Evolutionary conservation across 2,888 invertebrate species (phyloP).

Genomic region (Lithophane ornitopus): DNA sequence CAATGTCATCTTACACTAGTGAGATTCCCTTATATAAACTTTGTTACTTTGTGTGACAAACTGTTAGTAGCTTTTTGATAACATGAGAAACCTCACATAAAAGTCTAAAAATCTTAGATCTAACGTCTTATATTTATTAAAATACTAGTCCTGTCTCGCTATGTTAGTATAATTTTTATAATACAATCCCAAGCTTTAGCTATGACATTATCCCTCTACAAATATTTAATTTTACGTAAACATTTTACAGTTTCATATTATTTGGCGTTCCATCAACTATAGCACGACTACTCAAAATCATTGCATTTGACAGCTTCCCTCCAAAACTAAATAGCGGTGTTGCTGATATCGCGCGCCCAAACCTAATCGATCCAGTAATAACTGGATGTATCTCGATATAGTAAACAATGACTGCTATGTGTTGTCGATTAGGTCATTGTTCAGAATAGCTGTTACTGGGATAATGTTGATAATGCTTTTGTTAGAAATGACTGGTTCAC

Average conservation of each 20-base stretch:
- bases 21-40: background rate
- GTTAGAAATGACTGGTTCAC: slow-evolving; percentile 30
- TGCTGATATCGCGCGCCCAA: slow-evolving; percentile 23
- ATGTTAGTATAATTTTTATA: background rate
- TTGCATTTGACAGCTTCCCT: slow-evolving; percentile 51
- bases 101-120: background rate
- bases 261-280: slow-evolving; percentile 35
- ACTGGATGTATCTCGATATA: slow-evolving; percentile 45
- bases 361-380: slow-evolving; percentile 39
- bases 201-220: slow-evolving; percentile 7
- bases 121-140: background rate
- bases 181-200: background rate
- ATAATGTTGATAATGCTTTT: slow-evolving; percentile 52
- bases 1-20: background rate
- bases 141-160: background rate
- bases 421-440: slow-evolving; percentile 60
- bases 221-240: slow-evolving; percentile 28
- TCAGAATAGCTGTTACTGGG: slow-evolving; percentile 52
- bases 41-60: background rate
- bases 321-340: slow-evolving; percentile 43
- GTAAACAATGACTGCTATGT: slow-evolving; percentile 48
- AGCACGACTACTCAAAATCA: slow-evolving; percentile 31
- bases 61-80: background rate
- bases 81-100: background rate
- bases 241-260: slow-evolving; percentile 20